These are phyloP conservation scores for Synaphobranchus kaupii DNA, from an alignment of 2,797 vertebrate genomes.

Conservation along the genomic window DNA sequence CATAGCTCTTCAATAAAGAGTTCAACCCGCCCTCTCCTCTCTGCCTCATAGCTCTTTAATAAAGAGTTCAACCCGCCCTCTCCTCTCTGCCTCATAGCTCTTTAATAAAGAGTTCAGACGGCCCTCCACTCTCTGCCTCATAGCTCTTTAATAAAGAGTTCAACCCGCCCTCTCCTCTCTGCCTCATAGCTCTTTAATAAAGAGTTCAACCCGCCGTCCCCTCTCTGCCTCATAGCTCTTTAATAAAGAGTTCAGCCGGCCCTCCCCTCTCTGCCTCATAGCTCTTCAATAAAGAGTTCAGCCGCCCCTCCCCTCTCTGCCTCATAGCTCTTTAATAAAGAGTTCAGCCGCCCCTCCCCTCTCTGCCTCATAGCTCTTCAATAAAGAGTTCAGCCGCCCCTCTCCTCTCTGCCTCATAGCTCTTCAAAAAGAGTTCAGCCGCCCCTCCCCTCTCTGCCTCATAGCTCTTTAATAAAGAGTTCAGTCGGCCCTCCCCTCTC, in stretches of 20 bases:
- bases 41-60: conserved; percentile 2
- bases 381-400: conserved; percentile 30
- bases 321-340: conserved; percentile 23
- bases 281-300: conserved; percentile 29
- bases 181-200: conserved; percentile 13
- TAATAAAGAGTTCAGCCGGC: conserved; percentile 30
- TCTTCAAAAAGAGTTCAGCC: conserved; percentile 29
- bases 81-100: not conserved
- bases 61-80: conserved; percentile 26
- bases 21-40: not conserved
- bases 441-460: not conserved
- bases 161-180: not conserved
- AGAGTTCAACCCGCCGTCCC: not conserved
- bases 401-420: not conserved
- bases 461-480: conserved; percentile 27
- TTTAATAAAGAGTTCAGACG: conserved; percentile 27
- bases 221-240: not conserved
- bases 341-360: conserved; percentile 20
- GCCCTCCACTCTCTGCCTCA: not conserved
- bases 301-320: not conserved
- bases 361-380: not conserved
- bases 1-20: conserved; percentile 27
- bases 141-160: conserved; percentile 28
- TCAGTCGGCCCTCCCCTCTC: not conserved
- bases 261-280: not conserved